These are phyloP conservation scores for Apotomis turbidana DNA, from an alignment of 2,888 invertebrate species.

Conservation along the genomic window DNA sequence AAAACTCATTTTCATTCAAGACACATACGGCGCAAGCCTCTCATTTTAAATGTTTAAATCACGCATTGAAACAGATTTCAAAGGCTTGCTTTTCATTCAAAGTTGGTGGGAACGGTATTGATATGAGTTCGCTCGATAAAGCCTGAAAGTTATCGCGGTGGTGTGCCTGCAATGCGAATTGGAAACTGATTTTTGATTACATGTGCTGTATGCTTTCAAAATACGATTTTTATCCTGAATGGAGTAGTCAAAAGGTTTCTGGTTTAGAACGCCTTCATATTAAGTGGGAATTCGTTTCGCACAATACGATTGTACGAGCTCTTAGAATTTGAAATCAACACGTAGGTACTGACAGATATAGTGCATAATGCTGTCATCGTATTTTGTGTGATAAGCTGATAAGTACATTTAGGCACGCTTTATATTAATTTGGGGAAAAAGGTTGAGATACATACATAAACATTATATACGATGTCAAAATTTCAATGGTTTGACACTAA, in stretches of 20 bases:
- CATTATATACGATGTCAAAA: too few relatives aligned
- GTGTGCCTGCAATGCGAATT: constrained; percentile 27
- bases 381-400: too few relatives aligned
- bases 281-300: background rate
- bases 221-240: constrained; percentile 19
- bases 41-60: constrained; percentile 35
- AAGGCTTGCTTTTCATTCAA: constrained; percentile 40
- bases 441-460: too few relatives aligned
- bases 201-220: constrained; percentile 16
- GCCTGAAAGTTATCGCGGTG: constrained; percentile 31
- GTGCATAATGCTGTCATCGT: too few relatives aligned
- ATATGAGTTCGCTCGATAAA: constrained; percentile 40
- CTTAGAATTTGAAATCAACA: background rate
- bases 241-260: constrained; percentile 13
- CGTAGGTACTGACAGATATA: too few relatives aligned
- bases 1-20: constrained; percentile 10
- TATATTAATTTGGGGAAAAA: too few relatives aligned
- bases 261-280: background rate
- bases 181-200: constrained; percentile 35
- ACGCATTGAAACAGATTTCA: constrained; percentile 32
- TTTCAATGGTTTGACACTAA: too few relatives aligned
- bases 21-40: constrained; percentile 15
- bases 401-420: too few relatives aligned
- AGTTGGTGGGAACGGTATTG: constrained; percentile 40
- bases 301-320: background rate